Evolutionary conservation across 1,140 invertebrate species (phyloP), one percentile per base, ranked within the genome.

Genomic region (Lineus longissimus): DNA sequence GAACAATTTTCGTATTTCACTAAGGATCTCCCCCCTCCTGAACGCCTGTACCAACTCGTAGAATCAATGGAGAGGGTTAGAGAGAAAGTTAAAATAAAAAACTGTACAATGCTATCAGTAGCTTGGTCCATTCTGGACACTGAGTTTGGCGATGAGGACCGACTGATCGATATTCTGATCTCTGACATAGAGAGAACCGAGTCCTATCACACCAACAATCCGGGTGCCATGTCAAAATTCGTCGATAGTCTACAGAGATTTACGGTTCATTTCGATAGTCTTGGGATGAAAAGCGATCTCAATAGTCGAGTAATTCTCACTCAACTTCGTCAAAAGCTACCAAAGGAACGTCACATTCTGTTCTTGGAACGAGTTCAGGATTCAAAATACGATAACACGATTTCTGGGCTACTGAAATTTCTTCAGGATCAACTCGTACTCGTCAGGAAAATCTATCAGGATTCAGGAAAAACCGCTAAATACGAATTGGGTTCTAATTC

Each of bases 211-310:
- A 23, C 47, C 4, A 23, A 19, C 9, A 27, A 51, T 27, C 6
- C n/a, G 6, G 19, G 47, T 6, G 25, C n/a, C 47, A 51, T 51
- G 47, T 6, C n/a, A 27, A 51, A 51, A n/a, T 27, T 51, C 25
- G 47, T 51, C n/a, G 47, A 51, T 6, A 51, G 6, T n/a, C 47
- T 51, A 6, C 47, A 51, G 25, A 51, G n/a, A 7, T 51, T 51
- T 27, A 23, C 47, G 4, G 25, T 27, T 27, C 47, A 51, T 9
- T 19, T 51, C 47, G 47, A 51, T 23, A 27, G 47, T 9, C n/a
- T 51, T 6, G 47, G 47, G n/a, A 51, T 51, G 47, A 51, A 51
- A n/a, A 51, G 47, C n/a, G 47, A 51, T n/a, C n/a, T 51, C 4
- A 51, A 51, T n/a, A 27, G 47, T 51, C n/a, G 47, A 7, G n/a